Evolutionary conservation across 2,113 vertebrate genomes (phyloP).

Genomic region (Ceyx margarethae): DNA sequence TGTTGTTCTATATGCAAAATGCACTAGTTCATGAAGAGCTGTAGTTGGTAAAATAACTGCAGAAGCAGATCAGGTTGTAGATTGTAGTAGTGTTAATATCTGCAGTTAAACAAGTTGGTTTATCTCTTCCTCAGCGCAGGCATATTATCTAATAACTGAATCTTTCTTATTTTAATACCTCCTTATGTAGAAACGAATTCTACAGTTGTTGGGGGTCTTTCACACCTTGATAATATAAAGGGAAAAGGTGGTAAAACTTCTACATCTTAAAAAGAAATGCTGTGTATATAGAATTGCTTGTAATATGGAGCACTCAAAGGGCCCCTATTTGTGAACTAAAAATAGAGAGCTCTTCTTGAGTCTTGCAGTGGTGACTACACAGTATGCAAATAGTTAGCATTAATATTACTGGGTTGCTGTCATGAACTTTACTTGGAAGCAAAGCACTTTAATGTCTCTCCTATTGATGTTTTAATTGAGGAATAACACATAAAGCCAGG

Average conservation of each 20-base stretch:
- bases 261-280: not conserved
- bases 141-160: not conserved
- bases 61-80: not conserved
- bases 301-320: not conserved
- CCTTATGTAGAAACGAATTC: not conserved
- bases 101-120: not conserved
- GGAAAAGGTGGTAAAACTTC: not conserved
- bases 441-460: not conserved
- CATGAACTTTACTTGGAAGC: not conserved
- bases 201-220: not conserved
- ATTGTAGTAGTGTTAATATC: not conserved
- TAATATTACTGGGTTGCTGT: not conserved
- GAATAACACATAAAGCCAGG: not conserved
- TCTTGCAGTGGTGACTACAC: not conserved
- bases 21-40: not conserved
- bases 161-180: not conserved
- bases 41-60: not conserved
- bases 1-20: not conserved
- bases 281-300: not conserved
- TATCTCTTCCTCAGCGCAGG: not conserved
- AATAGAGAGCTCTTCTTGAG: not conserved
- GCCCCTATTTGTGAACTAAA: not conserved
- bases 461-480: conserved; percentile 1
- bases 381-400: not conserved
- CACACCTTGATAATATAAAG: not conserved